Percentiles rank a stretch among this genome's conserved stretches.
Conservation (phyloP, 2,113 vertebrate species). For the Sitta europaea region DNA sequence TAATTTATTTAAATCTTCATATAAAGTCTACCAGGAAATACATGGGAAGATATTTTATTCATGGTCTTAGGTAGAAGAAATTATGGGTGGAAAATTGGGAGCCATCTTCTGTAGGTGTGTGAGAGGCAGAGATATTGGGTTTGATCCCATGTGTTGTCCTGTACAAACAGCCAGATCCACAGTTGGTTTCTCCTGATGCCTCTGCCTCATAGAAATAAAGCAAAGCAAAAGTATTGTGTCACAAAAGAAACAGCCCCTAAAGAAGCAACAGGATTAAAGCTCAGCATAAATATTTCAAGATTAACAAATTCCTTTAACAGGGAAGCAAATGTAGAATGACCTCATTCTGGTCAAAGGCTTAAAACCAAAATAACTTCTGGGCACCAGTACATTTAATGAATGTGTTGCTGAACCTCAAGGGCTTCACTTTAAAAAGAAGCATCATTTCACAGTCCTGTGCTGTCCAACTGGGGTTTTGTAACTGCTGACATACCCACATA, state of each 20-base stretch:
- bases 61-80: background rate
- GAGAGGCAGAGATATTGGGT: background rate
- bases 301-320: background rate
- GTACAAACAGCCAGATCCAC: background rate
- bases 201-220: background rate
- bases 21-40: background rate
- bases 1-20: background rate
- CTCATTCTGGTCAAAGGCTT: background rate
- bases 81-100: background rate
- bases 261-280: background rate
- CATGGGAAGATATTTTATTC: background rate
- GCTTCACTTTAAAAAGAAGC: background rate
- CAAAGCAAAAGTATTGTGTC: background rate
- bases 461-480: background rate
- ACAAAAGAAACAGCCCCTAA: background rate
- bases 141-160: background rate
- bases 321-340: background rate
- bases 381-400: background rate
- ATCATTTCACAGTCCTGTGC: background rate
- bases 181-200: background rate
- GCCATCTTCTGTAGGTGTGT: background rate
- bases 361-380: background rate
- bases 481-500: background rate
- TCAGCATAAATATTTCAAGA: background rate
- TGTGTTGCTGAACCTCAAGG: background rate